Evolutionary conservation across 2,797 vertebrate species (phyloP).

Genomic region (Sebastiscus tertius): DNA sequence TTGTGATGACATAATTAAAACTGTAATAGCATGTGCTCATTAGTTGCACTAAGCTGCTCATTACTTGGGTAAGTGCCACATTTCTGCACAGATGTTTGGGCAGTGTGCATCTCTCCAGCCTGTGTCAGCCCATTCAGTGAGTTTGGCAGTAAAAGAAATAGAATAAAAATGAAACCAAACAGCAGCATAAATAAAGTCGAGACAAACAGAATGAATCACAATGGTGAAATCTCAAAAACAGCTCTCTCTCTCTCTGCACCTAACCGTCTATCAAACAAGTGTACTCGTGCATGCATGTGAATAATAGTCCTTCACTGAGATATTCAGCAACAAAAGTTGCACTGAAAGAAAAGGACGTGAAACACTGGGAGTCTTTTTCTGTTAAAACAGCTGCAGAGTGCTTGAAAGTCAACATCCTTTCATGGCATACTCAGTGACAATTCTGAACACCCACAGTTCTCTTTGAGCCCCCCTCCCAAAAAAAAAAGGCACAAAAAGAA

Average conservation of each 20-base stretch:
- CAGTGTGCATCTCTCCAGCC: constrained; percentile 23
- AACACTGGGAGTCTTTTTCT: neutral
- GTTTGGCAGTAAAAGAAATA: neutral
- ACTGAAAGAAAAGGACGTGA: neutral
- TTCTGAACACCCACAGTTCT: constrained; percentile 16
- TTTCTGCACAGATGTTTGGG: constrained; percentile 65
- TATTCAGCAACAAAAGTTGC: constrained; percentile 40
- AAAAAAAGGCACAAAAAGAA: neutral
- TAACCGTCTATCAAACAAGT: constrained; percentile 2
- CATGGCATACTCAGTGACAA: constrained; percentile 7
- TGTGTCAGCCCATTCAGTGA: neutral
- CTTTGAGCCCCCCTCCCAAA: neutral
- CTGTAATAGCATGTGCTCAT: constrained; percentile 54
- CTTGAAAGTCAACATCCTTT: constrained; percentile 10
- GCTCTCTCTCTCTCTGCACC: constrained; percentile 10
- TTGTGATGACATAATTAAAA: constrained; percentile 60
- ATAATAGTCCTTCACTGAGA: constrained; percentile 17
- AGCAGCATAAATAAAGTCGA: neutral
- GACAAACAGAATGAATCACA: constrained; percentile 1
- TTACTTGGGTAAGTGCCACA: constrained; percentile 56
- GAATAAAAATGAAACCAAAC: neutral
- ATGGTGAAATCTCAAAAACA: neutral
- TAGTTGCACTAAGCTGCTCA: constrained; percentile 63
- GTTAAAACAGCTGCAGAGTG: neutral
- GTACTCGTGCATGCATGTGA: neutral